Evolutionary conservation across 2,888 invertebrate genomes (phyloP).

Genomic region (Idaea biselata): DNA sequence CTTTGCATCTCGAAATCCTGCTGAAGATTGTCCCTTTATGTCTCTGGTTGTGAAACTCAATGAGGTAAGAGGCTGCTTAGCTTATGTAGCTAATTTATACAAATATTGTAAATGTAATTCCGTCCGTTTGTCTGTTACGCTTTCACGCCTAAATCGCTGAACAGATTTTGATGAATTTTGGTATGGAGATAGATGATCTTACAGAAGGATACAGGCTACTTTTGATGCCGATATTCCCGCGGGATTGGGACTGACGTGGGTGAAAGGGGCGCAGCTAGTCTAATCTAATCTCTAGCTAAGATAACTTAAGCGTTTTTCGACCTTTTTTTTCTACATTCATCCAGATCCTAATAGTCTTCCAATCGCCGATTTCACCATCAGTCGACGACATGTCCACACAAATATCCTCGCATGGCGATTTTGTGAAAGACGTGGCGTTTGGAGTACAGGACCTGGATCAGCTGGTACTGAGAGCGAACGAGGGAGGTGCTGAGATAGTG

Average conservation of each 20-base stretch:
- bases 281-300: background rate
- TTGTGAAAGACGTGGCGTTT: constrained; percentile 97
- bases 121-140: too few species aligned
- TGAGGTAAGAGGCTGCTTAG: constrained; percentile 79
- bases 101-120: too few species aligned
- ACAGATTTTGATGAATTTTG: too few species aligned
- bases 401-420: constrained; percentile 94
- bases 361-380: constrained; percentile 87
- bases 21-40: constrained; percentile 87
- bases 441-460: constrained; percentile 93
- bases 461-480: constrained; percentile 89
- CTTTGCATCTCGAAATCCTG: constrained; percentile 92
- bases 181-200: too few species aligned
- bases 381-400: constrained; percentile 85
- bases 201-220: too few species aligned
- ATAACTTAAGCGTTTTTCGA: too few species aligned
- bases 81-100: constrained; percentile 10
- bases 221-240: too few species aligned
- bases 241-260: too few species aligned
- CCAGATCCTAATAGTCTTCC: constrained; percentile 94
- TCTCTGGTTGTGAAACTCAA: constrained; percentile 94
- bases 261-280: too few species aligned
- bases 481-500: constrained; percentile 91
- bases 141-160: too few species aligned
- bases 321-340: too few species aligned